Percentiles rank a stretch among this genome's conserved stretches.
Conservation (phyloP, 1,140 invertebrate species). For the Argopecten irradians region DNA sequence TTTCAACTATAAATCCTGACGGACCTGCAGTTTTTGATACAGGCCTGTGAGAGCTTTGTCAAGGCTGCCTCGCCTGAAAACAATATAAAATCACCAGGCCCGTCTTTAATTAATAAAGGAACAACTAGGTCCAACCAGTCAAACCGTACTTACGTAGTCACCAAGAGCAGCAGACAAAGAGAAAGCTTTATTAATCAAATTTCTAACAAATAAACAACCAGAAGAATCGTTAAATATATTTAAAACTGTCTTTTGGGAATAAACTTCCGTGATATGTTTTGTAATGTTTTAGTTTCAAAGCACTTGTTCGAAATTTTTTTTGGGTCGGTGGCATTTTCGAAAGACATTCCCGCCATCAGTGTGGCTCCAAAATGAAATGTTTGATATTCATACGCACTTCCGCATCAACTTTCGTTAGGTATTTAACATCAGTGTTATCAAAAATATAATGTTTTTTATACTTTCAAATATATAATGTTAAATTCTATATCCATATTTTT, state of each 20-base stretch:
- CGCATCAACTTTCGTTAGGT: background rate
- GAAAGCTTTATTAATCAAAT: background rate
- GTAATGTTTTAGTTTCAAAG: background rate
- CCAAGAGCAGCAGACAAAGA: background rate
- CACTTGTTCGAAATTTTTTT: background rate
- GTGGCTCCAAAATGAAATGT: conserved; percentile 6
- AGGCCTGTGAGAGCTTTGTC: no score
- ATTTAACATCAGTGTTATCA: background rate
- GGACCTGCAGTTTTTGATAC: no score
- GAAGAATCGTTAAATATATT: background rate
- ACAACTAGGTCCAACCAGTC: no score
- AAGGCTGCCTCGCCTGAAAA: no score
- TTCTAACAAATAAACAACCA: background rate
- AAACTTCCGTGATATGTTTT: background rate
- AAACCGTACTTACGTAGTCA: background rate
- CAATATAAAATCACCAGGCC: no score
- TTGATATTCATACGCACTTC: background rate
- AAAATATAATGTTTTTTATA: background rate
- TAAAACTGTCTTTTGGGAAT: background rate
- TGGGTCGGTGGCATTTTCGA: background rate
- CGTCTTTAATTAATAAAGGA: no score
- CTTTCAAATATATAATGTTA: background rate
- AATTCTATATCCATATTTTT: background rate
- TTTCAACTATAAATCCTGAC: no score
- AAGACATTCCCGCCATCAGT: background rate